Conservation (phyloP, 2,888 invertebrate species). For the Esperia sulphurella region DNA sequence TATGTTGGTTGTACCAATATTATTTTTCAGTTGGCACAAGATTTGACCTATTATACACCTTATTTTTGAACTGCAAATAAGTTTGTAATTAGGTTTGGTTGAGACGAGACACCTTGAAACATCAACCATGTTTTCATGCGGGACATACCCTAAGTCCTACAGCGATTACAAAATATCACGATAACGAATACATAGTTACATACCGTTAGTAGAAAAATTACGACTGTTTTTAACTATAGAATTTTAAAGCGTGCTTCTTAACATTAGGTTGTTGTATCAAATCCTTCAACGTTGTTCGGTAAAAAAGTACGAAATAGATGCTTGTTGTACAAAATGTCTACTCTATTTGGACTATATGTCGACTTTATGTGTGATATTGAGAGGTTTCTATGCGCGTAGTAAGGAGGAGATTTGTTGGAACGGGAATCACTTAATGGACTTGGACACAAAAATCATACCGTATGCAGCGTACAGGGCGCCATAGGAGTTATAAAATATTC, state of each 20-base stretch:
- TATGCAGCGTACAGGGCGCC: too few species aligned
- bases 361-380: constrained; percentile 2
- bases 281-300: constrained; percentile 61
- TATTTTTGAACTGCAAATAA: too few species aligned
- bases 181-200: constrained; percentile 63
- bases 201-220: constrained; percentile 41
- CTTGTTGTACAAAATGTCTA: constrained; percentile 60
- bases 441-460: too few species aligned
- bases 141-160: constrained; percentile 29
- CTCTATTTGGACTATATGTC: constrained; percentile 10
- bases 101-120: too few species aligned
- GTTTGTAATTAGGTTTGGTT: too few species aligned
- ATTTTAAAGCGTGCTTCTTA: constrained; percentile 70
- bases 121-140: not conserved
- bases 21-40: too few species aligned
- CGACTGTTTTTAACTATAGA: constrained; percentile 35
- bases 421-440: too few species aligned
- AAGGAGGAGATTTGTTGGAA: too few species aligned
- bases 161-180: constrained; percentile 71
- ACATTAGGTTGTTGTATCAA: constrained; percentile 58
- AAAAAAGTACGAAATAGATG: constrained; percentile 74
- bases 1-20: too few species aligned
- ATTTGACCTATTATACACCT: not conserved
- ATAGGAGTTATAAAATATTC: too few species aligned
- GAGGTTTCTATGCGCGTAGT: too few species aligned